A percentile compares a stretch with the other conserved stretches of the same genome.
Evolutionary conservation across 2,113 vertebrate species (phyloP).

Genomic region (Pteropus alecto): DNA sequence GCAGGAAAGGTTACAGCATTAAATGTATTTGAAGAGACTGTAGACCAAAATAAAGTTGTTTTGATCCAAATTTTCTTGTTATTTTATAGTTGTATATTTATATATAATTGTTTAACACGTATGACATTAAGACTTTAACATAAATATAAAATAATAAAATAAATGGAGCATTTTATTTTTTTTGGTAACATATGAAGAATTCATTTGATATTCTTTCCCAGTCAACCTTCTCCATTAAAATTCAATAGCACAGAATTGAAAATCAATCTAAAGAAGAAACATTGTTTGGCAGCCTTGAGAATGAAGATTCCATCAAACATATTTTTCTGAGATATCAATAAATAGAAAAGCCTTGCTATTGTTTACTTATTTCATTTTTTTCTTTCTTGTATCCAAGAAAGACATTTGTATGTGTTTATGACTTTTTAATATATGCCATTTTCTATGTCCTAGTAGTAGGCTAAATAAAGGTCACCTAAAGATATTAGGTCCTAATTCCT

Average conservation of each 20-base stretch:
- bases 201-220: neutral
- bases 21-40: neutral
- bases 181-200: neutral
- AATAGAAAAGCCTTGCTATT: neutral
- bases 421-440: neutral
- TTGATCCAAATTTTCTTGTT: neutral
- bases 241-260: neutral
- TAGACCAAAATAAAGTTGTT: neutral
- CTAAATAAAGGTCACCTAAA: neutral
- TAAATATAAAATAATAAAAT: neutral
- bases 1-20: neutral
- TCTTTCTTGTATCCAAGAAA: neutral
- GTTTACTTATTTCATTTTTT: neutral
- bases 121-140: neutral
- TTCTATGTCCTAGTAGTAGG: neutral
- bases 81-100: neutral
- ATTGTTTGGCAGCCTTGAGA: neutral
- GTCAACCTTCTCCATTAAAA: neutral
- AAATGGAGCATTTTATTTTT: neutral
- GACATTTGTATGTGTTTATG: neutral
- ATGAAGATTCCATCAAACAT: neutral
- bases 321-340: neutral
- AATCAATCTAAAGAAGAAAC: neutral
- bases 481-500: neutral
- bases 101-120: neutral